phyloP scores from a whole-genome alignment of 1,140 invertebrate genomes.

The Penaeus indicus region DNA sequence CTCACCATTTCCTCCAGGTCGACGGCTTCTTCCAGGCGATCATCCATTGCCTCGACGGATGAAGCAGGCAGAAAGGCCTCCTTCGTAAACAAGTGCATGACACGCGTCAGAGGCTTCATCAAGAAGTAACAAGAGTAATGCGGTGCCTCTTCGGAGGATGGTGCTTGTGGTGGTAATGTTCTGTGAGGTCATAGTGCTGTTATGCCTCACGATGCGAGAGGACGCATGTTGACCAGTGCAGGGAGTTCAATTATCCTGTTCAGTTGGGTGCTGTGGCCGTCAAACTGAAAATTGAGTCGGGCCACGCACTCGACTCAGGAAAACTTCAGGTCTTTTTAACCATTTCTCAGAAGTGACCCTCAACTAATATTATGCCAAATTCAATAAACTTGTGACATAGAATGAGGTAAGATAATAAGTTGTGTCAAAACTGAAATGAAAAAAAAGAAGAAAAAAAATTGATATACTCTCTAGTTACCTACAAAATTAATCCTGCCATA shows the following conservation, averaged over 20 bases:
- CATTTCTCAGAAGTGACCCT: too few species aligned
- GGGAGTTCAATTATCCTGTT: slow-evolving; percentile 33
- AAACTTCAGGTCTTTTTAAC: too few species aligned
- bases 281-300: too few species aligned
- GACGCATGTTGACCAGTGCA: slow-evolving; percentile 56
- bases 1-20: slow-evolving; percentile 28
- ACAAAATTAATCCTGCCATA: too few species aligned
- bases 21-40: slow-evolving; percentile 46
- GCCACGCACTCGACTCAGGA: too few species aligned
- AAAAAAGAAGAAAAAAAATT: too few species aligned
- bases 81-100: slow-evolving; percentile 61
- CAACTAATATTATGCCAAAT: too few species aligned
- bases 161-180: slow-evolving; percentile 40
- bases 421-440: too few species aligned
- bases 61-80: slow-evolving; percentile 50
- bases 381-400: too few species aligned
- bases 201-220: background rate
- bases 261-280: too few species aligned
- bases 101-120: slow-evolving; percentile 51
- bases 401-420: too few species aligned
- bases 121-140: slow-evolving; percentile 38
- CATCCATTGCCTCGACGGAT: slow-evolving; percentile 46
- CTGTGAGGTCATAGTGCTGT: slow-evolving; percentile 1
- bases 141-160: slow-evolving; percentile 3
- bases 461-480: too few species aligned